Evolutionary conservation across 2,113 vertebrate genomes (phyloP), one percentile per base, ranked within the genome.

Genomic region (Monopterus albus): DNA sequence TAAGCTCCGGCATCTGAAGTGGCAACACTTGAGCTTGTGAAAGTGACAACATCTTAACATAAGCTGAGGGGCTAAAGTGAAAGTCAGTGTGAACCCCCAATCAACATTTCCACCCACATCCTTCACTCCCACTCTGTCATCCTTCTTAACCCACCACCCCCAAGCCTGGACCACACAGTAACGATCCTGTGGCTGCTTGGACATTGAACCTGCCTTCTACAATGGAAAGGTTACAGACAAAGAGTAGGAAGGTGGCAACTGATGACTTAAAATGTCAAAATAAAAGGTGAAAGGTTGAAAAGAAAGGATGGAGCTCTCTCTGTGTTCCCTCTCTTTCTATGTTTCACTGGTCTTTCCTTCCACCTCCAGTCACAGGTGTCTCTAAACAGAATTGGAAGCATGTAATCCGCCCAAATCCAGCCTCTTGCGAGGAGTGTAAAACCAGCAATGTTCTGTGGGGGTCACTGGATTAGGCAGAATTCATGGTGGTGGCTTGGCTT

Each of bases 31-130:
- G 91, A 94, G 90, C 91, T 89, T 85, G 87, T 92, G 89, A 92
- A 93, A 93, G 91, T 93, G 92, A 92, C 92, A 93, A 91, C 91
- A 92, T 92, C 89, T 93, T 93, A 93, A 88, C 91, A 91, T 89
- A 91, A 93, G 89, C 89, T 89, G 83, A 87, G 78, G 84, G 87
- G 88, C 84, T 86, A 86, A 87, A 90, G 81, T 86, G 85, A 91
- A 91, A 89, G 90, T 89, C 86, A 81, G 65, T 35, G 62, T 38
- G 43, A 81, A 79, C 68, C 71, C 72, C 79, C 45, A 57, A 81
- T 72, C 67, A 79, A 82, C 78, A 63, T 40, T 85, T 86, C 63
- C 78, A 78, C 61, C 59, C 79, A 58, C 83, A 73, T 83, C 66
- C 75, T 75, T 78, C 75, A 72, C 81, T 60, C 73, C 53, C 58